Base-by-base conservation (phyloP, 2,888 invertebrate species). In the Xestia ashworthii region DNA sequence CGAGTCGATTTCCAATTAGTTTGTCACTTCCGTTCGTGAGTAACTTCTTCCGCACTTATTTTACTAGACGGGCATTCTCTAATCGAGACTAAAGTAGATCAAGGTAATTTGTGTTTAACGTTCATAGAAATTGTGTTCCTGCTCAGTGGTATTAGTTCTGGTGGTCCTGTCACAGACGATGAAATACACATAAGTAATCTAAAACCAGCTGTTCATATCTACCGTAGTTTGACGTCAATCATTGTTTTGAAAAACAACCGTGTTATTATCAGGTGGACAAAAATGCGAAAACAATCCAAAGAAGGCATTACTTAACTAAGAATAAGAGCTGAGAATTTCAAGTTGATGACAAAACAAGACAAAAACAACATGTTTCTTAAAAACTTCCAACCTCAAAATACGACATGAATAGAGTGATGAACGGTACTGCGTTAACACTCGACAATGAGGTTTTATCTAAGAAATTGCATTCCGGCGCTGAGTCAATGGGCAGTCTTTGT, bases 401-500 rank as follows among this genome's bases (percentile, higher is more conserved):
- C 46, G 38, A 74, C 60, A 32, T 68, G 72, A 78, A 78, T 72
- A 76, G 64, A 78, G 46, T 73, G 74, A 86, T 73, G 73, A 70
- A 77, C 82, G 66, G 68, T 71, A 62, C 73, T 41, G 16, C 74
- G 77, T 82, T 78, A 80, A 79, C 80, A 81, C 73, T 82, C 58
- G 62, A 91, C 89, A 90, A 88, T 85, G 84, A 87, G 74, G 80
- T 85, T 88, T 90, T 93, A 92, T 92, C 91, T 80, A 81, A 69
- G 82, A 86, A 86, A 85, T 89, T 76, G 87, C 91, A 90, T 92
- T 92, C 91, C 91, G 77, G 84, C 73, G 86, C 81, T 91, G 91
- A 91, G 84, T 91, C 90, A 91, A 89, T 90, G 87, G 77, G 65
- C 71, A 80, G 74, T 87, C 85, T 87, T 86, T 87, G 87, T 89